Evolutionary conservation across 2,888 invertebrate species (phyloP), one percentile per base, ranked within the genome.

Genomic region (Parapristionchus giblindavisi): DNA sequence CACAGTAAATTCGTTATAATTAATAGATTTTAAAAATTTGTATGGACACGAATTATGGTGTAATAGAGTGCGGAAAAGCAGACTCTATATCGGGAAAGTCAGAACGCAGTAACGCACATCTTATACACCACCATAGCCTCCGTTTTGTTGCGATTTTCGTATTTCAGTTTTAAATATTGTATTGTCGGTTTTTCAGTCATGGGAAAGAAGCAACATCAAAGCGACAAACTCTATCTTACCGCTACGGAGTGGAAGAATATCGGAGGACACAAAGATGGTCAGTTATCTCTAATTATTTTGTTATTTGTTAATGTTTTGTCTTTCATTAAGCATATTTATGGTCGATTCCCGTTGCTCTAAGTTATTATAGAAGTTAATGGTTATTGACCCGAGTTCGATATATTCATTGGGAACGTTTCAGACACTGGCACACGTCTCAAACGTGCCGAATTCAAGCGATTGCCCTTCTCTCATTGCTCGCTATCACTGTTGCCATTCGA

Each of bases 401-500:
- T 24, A 14, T 2, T 48, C 5, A 66, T 52, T 52, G 21, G 8
- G 29, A 63, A 17, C 1, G 34, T 78, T 83, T 70, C 61, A 86
- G 87, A 87, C 61, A 83, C 83, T 17, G 83, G 79, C 24, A 84
- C 86, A 4, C 77, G 83, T 17, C 71, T 84, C n/a, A 84, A 83
- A 74, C 80, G 88, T 74, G 88, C 89, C 4, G 92, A 93, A 79
- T 99, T 98, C 88, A 92, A 93, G 85, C 92, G 98, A 74, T 91
- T 99, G 11, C 99, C 99, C 0, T 96, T 92, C 87, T 80, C 83
- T 74, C 87, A 81, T 85, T 90, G 85, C 84, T 89, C 94, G 83
- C 90, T 99, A 40, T 94, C 94, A 27, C 91, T 99, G 80, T 93
- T 94, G 86, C 96, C 96, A 0, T 97, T 94, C 88, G 93, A 94